phyloP scores from a whole-genome alignment of 1,140 invertebrate genomes.

The Bombus sylvicola region DNA sequence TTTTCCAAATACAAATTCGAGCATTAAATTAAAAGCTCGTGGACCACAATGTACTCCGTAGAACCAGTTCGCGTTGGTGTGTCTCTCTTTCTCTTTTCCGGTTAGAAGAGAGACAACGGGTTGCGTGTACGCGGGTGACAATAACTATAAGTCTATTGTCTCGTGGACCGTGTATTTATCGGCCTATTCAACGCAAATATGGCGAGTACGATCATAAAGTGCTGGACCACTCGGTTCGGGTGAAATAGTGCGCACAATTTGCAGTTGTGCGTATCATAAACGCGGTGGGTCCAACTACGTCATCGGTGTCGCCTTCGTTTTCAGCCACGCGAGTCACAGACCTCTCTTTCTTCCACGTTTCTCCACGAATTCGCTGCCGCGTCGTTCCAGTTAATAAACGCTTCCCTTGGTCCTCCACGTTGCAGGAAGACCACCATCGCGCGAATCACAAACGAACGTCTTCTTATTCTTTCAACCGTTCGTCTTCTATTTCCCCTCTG shows the following conservation, averaged over 20 bases:
- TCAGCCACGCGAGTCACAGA: neutral
- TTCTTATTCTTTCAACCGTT: neutral
- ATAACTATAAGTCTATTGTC: slow-evolving; percentile 72
- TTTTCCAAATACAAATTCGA: slow-evolving; percentile 61
- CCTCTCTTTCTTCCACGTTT: neutral
- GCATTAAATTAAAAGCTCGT: slow-evolving; percentile 59
- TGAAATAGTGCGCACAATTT: slow-evolving; percentile 66
- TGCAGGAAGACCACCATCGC: neutral
- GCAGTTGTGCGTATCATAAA: slow-evolving; percentile 50
- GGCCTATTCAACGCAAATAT: slow-evolving; percentile 71
- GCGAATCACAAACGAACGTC: neutral
- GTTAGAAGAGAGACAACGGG: neutral
- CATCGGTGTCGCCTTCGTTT: neutral
- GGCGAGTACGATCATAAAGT: slow-evolving; percentile 64
- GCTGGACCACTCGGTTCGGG: slow-evolving; percentile 34
- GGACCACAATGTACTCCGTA: slow-evolving; percentile 45
- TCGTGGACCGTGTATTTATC: slow-evolving; percentile 63
- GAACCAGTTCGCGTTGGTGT: slow-evolving; percentile 8
- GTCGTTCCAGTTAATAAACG: slow-evolving; percentile 1
- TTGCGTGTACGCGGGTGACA: slow-evolving; percentile 57
- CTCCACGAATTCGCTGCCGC: neutral
- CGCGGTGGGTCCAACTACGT: slow-evolving; percentile 44
- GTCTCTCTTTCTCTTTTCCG: neutral
- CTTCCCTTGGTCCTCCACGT: neutral
- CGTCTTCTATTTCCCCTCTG: too few relatives aligned